Percentiles rank a stretch among this genome's conserved stretches.
phyloP scores from a whole-genome alignment of 2,113 vertebrate species.

The Athene noctua region DNA sequence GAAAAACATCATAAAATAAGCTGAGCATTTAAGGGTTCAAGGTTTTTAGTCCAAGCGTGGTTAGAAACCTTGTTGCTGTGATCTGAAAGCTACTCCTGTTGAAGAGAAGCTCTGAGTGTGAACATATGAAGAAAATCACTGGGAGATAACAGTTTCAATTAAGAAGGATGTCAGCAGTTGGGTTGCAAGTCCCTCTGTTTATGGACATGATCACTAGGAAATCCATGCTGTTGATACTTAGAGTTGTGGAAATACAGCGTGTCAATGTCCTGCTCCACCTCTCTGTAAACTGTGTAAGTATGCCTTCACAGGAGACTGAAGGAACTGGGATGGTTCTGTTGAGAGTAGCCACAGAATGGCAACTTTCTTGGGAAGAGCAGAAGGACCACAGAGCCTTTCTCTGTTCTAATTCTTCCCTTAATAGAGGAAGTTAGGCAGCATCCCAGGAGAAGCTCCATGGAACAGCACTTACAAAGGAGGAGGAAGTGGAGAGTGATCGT shows the following conservation, averaged over 20 bases:
- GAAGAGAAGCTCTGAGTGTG: not conserved
- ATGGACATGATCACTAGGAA: not conserved
- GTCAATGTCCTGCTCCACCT: not conserved
- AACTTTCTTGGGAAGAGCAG: not conserved
- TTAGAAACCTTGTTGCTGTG: not conserved
- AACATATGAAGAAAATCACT: not conserved
- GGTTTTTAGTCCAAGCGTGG: not conserved
- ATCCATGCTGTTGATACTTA: not conserved
- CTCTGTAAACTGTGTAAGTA: not conserved
- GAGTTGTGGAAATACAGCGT: not conserved
- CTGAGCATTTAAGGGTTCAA: not conserved
- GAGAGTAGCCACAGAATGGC: not conserved
- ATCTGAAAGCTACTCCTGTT: not conserved
- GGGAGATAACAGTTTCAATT: not conserved
- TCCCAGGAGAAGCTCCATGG: not conserved
- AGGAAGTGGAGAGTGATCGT: not conserved
- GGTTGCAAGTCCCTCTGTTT: not conserved
- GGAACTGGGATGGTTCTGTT: not conserved
- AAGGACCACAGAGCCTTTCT: not conserved
- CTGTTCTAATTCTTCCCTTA: not conserved
- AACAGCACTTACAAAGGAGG: not conserved
- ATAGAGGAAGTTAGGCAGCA: not conserved
- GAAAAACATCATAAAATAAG: not conserved
- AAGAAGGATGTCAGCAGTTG: not conserved
- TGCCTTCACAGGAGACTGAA: not conserved